Evolutionary conservation across 2,888 invertebrate species (phyloP), one percentile per base, ranked within the genome.

Genomic region (Brenthis hecate): DNA sequence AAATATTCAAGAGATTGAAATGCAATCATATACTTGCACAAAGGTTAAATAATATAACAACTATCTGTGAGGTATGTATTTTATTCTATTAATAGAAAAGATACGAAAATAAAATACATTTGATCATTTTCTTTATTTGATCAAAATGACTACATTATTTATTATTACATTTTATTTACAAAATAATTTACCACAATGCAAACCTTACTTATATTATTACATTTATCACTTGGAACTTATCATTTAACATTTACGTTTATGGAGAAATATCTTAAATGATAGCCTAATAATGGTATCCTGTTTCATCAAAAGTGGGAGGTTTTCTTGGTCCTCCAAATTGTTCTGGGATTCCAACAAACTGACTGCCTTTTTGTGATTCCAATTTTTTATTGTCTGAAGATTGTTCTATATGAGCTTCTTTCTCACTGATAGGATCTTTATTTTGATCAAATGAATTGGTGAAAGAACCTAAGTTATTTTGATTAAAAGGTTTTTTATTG

Each of bases 241-340:
- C 23, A 56, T 28, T 13, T 62, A 62, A 32, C n/a, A 56, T 50
- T 53, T 6, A 48, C 56, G 14, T n/a, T 43, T 55, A 56, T 32
- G 23, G 13, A 23, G n/a, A 48, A 61, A 48, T 48, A 53, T 61
- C 43, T 56, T 43, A 54, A n/a, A 62, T 62, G 11, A 14, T 55
- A 50, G 36, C 19, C 50, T 47, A 68, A 68, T 70, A 74, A 64
- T 71, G 72, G 74, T 92, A 92, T 47, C 92, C 92, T 61, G 87
- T 87, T 77, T 85, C 76, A 69, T 90, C 87, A 64, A 87, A 92
- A 66, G 80, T 88, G 0, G 91, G 88, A 13, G 89, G 87, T 64
- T 84, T 79, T 72, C 87, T 77, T 0, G 86, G 80, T 19, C 84
- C 88, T 51, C 83, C 85, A 23, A 92, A 92, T n/a, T 78, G 66